Evolutionary conservation across 2,797 vertebrate genomes (phyloP), one percentile per base, ranked within the genome.

Genomic region (Hirundo rustica): DNA sequence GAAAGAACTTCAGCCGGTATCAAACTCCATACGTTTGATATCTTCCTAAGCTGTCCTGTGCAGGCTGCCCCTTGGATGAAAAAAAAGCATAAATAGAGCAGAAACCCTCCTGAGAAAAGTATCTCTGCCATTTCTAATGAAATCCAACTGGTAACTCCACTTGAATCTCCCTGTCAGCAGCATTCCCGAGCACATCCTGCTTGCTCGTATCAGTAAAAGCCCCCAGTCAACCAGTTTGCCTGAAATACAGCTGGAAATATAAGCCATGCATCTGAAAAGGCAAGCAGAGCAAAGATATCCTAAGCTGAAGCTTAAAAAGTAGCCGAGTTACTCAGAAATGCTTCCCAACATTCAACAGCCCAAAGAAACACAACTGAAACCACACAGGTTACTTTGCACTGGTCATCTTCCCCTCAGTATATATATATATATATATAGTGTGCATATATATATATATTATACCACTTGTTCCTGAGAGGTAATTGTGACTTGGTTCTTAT

Each of bases 11-110:
- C 67, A 47, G 27, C 16, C 67, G 62, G 4, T 17, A 10, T 1
- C 8, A 79, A 79, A 26, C 45, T 17, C 48, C n/a, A 29, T 2
- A 1, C 5, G 0, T 47, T 36, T 44, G 40, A 13, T 10, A 29
- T 32, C 48, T 36, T 45, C 29, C 45, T 42, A 26, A 34, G 16
- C 19, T 77, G 29, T 29, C 54, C 51, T 25, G 36, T 45, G 48
- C 3, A 2, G 29, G 27, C 57, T 51, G 10, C 2, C 7, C 30
- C 21, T 64, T 32, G 36, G 3, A 50, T 1, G 8, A 21, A 23
- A 38, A 65, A 82, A 64, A 57, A 20, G 7, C 7, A 0, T 16
- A 50, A 34, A 23, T 0, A 71, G 34, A 53, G 34, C 62, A 84
- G 58, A 84, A 88, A 40, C 21, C 7, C 12, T 76, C 45, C 17